A percentile compares a stretch with the other conserved stretches of the same genome.
Conservation (phyloP, 2,113 vertebrate genomes). For the Leucoraja erinaceus region DNA sequence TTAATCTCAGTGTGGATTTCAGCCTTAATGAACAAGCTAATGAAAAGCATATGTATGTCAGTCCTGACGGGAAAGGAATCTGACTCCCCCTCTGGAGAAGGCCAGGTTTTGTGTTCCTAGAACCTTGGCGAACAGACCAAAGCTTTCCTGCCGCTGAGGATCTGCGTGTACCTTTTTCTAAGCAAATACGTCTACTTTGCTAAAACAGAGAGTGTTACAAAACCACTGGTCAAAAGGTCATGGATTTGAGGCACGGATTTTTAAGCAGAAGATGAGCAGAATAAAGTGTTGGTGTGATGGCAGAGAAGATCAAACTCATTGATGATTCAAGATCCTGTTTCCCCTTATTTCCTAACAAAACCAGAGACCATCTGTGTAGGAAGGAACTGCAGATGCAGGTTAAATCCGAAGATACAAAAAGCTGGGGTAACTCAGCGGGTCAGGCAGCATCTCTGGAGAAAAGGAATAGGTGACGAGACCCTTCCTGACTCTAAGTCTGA, state of each 20-base stretch:
- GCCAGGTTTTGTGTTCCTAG: background rate
- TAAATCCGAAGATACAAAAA: no score
- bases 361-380: no score
- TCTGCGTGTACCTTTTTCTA: background rate
- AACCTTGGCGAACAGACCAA: background rate
- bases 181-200: background rate
- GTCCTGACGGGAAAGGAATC: background rate
- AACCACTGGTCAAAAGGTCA: background rate
- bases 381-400: no score
- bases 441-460: no score
- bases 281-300: background rate
- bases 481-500: no score
- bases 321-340: background rate
- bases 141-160: background rate
- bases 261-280: background rate
- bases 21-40: constrained; percentile 1
- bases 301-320: background rate
- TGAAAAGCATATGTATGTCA: constrained; percentile 10
- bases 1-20: background rate
- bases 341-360: no score
- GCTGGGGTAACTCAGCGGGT: no score
- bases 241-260: background rate
- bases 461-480: no score
- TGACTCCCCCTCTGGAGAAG: background rate
- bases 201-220: background rate